Evolutionary conservation across 1,140 invertebrate species (phyloP), one percentile per base, ranked within the genome.

Genomic region (Steinernema khuongi): DNA sequence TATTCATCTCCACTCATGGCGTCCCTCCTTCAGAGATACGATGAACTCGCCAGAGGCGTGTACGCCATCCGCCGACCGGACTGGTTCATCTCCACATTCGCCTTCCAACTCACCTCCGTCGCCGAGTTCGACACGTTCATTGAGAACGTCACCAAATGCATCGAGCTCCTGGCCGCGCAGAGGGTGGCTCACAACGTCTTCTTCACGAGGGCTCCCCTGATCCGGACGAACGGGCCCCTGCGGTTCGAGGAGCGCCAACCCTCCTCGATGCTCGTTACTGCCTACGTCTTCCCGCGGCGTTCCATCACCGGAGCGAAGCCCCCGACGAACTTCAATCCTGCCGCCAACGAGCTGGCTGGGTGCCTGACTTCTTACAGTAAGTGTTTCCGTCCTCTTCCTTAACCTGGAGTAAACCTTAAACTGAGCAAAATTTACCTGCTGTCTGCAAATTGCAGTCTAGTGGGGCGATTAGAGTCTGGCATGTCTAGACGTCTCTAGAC

Each of bases 141-240:
- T 41, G 66, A 76, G 72, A 72, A 78, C 31, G 33, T 85, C 11
- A 75, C 41, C 36, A 78, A 73, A 43, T 81, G 77, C 43, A 80
- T 74, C 7, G 68, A 80, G 28, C 79, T 84, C 36, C 67, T 84
- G 32, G 81, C 79, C 30, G 33, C 60, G n/a, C 26, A 80, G 29
- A 80, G 79, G 26, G 72, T 85, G 22, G 81, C 82, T 32, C 83
- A 84, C 72, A 84, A 84, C 74, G 29, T 84, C 18, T 84, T 84
- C 60, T 78, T 85, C 28, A 74, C 79, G 1, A 32, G 82, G 36
- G 81, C 82, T 14, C 81, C 78, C 28, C 78, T 78, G 66, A 76
- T 84, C 26, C 50, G 79, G 29, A 79, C 72, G 7, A 72, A 80
- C 17, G 76, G 77, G 0, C 33, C 31, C 2, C 22, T 71, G n/a